phyloP scores from a whole-genome alignment of 2,888 invertebrate genomes.

The Melieria omissa region DNA sequence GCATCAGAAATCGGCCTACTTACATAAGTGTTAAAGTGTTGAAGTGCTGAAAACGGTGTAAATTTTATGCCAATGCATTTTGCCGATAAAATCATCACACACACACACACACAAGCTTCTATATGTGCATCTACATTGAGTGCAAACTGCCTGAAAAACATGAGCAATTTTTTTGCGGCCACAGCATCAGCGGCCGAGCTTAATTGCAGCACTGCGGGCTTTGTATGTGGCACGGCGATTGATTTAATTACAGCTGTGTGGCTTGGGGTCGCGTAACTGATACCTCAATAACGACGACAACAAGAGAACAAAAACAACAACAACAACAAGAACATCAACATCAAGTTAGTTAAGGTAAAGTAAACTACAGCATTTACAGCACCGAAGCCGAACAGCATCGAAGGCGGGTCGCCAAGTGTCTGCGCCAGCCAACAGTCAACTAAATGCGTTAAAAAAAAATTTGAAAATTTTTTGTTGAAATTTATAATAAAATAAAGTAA shows the following conservation, averaged over 20 bases:
- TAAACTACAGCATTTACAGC: no score
- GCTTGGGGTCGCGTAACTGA: slow-evolving; percentile 11
- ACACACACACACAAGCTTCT: no score
- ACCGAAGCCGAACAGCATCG: neutral
- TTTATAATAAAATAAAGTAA: slow-evolving; percentile 39
- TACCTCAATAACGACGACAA: slow-evolving; percentile 24
- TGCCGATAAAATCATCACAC: no score
- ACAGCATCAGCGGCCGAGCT: slow-evolving; percentile 5
- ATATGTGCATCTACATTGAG: no score
- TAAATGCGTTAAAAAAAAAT: slow-evolving; percentile 10
- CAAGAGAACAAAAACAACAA: slow-evolving; percentile 1
- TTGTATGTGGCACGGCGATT: slow-evolving; percentile 23
- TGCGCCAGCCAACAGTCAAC: neutral
- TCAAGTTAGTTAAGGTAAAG: no score
- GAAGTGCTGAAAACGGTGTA: no score
- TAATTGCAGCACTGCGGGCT: slow-evolving; percentile 29
- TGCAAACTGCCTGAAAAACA: no score
- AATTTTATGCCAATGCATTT: no score
- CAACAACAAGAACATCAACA: neutral
- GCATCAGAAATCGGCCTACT: no score
- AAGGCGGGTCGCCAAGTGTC: neutral
- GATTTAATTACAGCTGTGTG: slow-evolving; percentile 27
- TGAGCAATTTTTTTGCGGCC: no score
- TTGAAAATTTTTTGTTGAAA: neutral
- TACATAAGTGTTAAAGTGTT: no score